These are phyloP conservation scores for Diplodus puntazzo DNA, from an alignment of 2,797 vertebrate species.

Conservation along the genomic window DNA sequence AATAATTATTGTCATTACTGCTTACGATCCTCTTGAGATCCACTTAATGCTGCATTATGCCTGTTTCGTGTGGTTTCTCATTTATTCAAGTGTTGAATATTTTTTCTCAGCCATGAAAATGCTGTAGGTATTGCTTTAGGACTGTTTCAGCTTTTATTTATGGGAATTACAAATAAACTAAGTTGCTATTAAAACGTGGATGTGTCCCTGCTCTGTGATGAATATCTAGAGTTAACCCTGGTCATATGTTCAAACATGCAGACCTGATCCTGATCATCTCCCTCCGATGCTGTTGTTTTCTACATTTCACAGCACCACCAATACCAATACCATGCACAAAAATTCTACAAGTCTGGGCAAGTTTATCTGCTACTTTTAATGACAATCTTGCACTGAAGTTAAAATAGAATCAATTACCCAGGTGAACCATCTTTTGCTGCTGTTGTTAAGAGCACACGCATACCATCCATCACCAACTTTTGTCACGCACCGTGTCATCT, in stretches of 20 bases:
- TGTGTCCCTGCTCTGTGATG: background rate
- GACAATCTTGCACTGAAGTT: constrained; percentile 6
- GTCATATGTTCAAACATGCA: constrained; percentile 5
- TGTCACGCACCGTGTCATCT: constrained; percentile 25
- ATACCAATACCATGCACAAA: no score
- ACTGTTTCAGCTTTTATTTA: background rate
- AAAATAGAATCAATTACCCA: constrained; percentile 53
- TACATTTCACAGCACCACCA: background rate
- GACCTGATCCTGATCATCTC: background rate
- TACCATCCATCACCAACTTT: constrained; percentile 50
- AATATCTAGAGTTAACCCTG: background rate
- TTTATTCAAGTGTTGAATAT: constrained; percentile 11
- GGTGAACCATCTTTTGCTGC: background rate
- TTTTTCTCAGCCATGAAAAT: constrained; percentile 1
- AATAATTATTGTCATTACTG: constrained; percentile 43
- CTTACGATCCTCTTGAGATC: constrained; percentile 31
- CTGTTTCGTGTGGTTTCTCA: constrained; percentile 18
- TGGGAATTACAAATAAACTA: background rate
- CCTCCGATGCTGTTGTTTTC: background rate
- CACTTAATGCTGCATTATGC: constrained; percentile 17
- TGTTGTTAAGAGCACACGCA: background rate
- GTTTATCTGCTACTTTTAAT: constrained; percentile 31
- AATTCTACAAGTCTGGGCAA: background rate
- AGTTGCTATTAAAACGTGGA: background rate
- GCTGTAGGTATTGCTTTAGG: background rate